A percentile compares a stretch with the other conserved stretches of the same genome.
These are phyloP conservation scores for Silurus aristotelis DNA, from an alignment of 2,797 vertebrate species.

Conservation along the genomic window DNA sequence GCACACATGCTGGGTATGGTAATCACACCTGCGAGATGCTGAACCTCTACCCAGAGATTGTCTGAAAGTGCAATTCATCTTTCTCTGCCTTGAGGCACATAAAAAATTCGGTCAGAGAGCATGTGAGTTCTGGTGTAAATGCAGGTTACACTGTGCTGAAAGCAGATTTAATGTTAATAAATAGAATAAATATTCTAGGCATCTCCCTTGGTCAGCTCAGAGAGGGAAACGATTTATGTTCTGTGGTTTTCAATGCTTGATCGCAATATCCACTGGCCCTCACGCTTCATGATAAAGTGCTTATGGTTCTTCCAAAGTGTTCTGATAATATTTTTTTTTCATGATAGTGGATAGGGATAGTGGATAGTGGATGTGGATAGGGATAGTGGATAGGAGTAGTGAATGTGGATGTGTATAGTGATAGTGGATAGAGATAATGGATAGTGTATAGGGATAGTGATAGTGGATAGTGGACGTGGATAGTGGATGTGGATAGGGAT, in stretches of 20 bases:
- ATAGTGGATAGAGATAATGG: no score
- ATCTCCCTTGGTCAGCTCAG: not conserved
- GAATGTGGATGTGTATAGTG: no score
- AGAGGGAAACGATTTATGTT: not conserved
- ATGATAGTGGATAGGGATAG: no score
- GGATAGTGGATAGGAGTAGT: no score
- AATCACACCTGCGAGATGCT: constrained; percentile 33
- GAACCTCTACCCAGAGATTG: constrained; percentile 19
- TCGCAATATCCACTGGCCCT: not conserved
- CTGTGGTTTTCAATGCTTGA: not conserved
- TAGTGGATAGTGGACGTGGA: no score
- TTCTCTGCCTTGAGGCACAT: constrained; percentile 15
- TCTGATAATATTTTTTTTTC: not conserved
- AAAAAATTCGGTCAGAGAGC: not conserved
- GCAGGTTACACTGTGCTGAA: constrained; percentile 30
- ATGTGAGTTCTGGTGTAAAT: constrained; percentile 21
- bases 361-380: no score
- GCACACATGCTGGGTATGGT: constrained; percentile 27
- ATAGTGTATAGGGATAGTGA: no score
- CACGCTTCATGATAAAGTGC: not conserved
- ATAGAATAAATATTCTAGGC: constrained; percentile 29
- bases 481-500: no score
- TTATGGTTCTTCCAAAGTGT: not conserved
- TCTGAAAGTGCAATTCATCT: constrained; percentile 24
- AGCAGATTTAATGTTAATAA: constrained; percentile 39